Conservation (phyloP, 2,113 vertebrate genomes). For the Pseudorasbora parva region DNA sequence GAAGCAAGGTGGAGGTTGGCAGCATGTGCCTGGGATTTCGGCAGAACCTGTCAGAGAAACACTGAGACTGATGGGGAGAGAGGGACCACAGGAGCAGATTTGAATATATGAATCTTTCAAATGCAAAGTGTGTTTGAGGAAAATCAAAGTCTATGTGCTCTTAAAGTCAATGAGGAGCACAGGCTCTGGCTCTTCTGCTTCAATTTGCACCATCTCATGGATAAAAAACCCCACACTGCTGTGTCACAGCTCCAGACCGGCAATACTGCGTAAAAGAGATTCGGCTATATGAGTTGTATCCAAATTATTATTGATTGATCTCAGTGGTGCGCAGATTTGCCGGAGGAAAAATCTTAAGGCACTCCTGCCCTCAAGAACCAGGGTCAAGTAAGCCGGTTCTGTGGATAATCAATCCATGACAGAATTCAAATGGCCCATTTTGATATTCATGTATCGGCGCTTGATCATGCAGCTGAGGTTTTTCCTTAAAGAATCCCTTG, state of each 20-base stretch:
- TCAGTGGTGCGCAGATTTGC: conserved; percentile 44
- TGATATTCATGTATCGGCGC: conserved; percentile 38
- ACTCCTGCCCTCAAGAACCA: conserved; percentile 38
- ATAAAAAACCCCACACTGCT: background rate
- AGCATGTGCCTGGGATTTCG: conserved; percentile 52
- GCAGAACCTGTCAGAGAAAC: conserved; percentile 54
- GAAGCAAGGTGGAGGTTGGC: conserved; percentile 47
- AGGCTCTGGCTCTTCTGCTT: conserved; percentile 20
- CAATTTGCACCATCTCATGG: background rate
- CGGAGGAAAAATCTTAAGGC: conserved; percentile 46
- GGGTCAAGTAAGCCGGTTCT: conserved; percentile 53
- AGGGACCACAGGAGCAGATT: conserved; percentile 46
- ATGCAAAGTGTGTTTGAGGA: conserved; percentile 38
- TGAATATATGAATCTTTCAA: conserved; percentile 52
- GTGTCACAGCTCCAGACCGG: conserved; percentile 12
- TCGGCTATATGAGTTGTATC: conserved; percentile 44
- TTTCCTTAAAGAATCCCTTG: background rate
- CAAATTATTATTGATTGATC: conserved; percentile 58
- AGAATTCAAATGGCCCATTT: conserved; percentile 44
- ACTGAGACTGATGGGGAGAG: conserved; percentile 50
- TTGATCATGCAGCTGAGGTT: conserved; percentile 36
- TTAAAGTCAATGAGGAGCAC: conserved; percentile 37
- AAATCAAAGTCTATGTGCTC: conserved; percentile 35
- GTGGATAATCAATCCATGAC: conserved; percentile 37
- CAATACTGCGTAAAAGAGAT: conserved; percentile 8